Percentiles rank a stretch among this genome's conserved stretches.
Evolutionary conservation across 1,140 invertebrate species (phyloP).

Genomic region (Macrosteles quadrilineatus): DNA sequence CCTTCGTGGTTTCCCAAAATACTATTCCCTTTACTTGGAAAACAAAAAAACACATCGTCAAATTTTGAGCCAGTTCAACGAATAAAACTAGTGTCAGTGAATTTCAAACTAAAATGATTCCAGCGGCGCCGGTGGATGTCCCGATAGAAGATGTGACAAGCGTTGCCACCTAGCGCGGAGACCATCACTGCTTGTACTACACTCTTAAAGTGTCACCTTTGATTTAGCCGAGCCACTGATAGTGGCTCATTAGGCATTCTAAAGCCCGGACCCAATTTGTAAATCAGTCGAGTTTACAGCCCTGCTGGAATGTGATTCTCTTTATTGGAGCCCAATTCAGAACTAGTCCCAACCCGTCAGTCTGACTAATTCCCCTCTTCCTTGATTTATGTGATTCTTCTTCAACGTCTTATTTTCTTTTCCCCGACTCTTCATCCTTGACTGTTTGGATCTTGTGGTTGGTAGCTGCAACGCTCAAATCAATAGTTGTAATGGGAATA

Average conservation of each 20-base stretch:
- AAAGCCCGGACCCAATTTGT: constrained; percentile 22
- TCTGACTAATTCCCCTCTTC: constrained; percentile 24
- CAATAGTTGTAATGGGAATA: too few relatives aligned
- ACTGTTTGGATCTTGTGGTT: neutral
- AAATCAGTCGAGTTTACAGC: constrained; percentile 18
- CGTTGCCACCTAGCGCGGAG: neutral
- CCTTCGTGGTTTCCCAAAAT: too few relatives aligned
- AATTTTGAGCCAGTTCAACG: too few relatives aligned
- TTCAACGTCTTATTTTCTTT: neutral
- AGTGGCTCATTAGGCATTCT: constrained; percentile 24
- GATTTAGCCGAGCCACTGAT: constrained; percentile 12
- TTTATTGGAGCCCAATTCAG: constrained; percentile 18
- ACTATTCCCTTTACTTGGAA: too few relatives aligned
- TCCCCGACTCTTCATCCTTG: neutral
- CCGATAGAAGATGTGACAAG: too few relatives aligned
- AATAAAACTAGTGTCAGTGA: too few relatives aligned
- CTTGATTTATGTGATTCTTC: neutral
- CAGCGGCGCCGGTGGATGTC: too few relatives aligned
- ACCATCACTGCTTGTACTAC: neutral
- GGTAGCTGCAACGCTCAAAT: too few relatives aligned
- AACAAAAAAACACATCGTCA: too few relatives aligned
- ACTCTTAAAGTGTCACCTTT: constrained; percentile 24
- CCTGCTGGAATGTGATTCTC: constrained; percentile 12
- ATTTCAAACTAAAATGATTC: too few relatives aligned
- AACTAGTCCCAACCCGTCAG: neutral